phyloP scores from a whole-genome alignment of 2,113 vertebrate species.

The Paramormyrops kingsleyae region DNA sequence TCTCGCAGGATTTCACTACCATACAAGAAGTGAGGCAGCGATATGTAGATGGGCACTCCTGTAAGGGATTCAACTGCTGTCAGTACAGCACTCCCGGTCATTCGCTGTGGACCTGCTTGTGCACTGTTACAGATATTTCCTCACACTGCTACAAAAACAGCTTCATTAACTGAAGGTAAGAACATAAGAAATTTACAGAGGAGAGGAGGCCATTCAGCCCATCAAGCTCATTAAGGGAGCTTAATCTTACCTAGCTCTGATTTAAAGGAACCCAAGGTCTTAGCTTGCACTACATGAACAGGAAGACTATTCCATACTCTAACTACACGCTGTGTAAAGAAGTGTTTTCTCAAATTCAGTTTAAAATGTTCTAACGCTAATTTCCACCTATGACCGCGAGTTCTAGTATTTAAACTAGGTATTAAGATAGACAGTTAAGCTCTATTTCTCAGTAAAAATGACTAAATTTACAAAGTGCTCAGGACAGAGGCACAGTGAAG shows the following conservation, averaged over 20 bases:
- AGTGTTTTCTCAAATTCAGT: too few relatives aligned
- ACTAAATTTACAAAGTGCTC: not conserved
- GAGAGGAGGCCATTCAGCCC: too few relatives aligned
- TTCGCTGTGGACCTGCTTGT: not conserved
- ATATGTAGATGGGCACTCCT: slow-evolving; percentile 77
- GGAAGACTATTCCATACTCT: too few relatives aligned
- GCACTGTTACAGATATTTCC: not conserved
- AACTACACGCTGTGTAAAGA: too few relatives aligned
- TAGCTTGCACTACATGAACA: too few relatives aligned
- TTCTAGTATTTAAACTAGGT: not conserved
- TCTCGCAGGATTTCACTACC: slow-evolving; percentile 59
- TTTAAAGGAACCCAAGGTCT: too few relatives aligned
- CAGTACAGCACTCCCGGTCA: not conserved
- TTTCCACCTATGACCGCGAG: too few relatives aligned
- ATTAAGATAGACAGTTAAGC: not conserved
- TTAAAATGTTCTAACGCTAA: too few relatives aligned
- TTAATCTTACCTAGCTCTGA: too few relatives aligned
- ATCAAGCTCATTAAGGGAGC: too few relatives aligned
- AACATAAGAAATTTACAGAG: too few relatives aligned
- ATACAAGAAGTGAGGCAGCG: slow-evolving; percentile 85
- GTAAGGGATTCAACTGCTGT: not conserved
- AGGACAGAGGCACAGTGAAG: too few relatives aligned
- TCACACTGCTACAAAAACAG: not conserved
- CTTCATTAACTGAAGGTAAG: not conserved
- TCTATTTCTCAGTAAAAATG: not conserved